Evolutionary conservation across 1,140 invertebrate species (phyloP).

Genomic region (Psilanteris sp.): DNA sequence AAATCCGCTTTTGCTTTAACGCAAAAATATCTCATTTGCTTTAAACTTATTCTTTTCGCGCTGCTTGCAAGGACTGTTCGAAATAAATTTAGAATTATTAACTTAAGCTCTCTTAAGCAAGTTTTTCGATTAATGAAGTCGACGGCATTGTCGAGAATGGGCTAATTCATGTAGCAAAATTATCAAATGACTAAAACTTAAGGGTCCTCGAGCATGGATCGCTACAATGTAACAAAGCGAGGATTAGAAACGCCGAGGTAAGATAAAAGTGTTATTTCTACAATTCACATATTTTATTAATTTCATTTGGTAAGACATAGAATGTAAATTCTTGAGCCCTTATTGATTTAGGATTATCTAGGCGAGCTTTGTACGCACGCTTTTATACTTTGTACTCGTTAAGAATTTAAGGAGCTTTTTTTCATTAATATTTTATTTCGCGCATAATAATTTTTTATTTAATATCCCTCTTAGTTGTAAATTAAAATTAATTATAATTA

Average conservation of each 20-base stretch:
- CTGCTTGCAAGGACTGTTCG: constrained; percentile 1
- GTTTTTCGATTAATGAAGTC: constrained; percentile 28
- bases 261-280: constrained; percentile 29
- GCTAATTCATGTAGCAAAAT: constrained; percentile 50
- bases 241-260: constrained; percentile 28
- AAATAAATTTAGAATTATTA: constrained; percentile 32
- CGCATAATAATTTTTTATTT: no score
- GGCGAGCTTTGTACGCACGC: no score
- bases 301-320: constrained; percentile 7
- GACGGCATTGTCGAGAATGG: constrained; percentile 22
- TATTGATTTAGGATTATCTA: background rate
- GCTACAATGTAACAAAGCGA: constrained; percentile 8
- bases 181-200: constrained; percentile 41
- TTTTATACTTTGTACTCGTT: no score
- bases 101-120: constrained; percentile 23
- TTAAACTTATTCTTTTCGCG: constrained; percentile 8
- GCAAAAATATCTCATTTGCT: constrained; percentile 2
- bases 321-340: background rate
- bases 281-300: constrained; percentile 28
- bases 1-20: background rate
- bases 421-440: no score
- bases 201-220: constrained; percentile 36
- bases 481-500: no score
- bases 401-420: no score
- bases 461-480: no score